Percentiles rank a stretch among this genome's conserved stretches.
Conservation (phyloP, 2,888 invertebrate genomes). For the Euphydryas editha region DNA sequence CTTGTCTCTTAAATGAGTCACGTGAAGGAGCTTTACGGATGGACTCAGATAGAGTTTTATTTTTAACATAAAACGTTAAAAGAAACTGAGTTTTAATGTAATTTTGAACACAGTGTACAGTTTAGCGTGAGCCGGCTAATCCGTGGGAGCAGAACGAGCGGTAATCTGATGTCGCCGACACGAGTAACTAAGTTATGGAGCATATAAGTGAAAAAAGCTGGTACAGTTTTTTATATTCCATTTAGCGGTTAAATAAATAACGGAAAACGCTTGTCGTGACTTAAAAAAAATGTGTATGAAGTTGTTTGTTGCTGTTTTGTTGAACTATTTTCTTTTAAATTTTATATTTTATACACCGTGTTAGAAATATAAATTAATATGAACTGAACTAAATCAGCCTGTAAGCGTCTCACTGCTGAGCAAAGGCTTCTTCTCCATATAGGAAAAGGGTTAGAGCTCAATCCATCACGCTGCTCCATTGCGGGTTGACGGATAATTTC, state of each 20-base stretch:
- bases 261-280: neutral
- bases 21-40: no score
- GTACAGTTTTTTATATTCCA: neutral
- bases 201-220: constrained; percentile 24
- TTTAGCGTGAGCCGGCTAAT: constrained; percentile 11
- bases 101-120: constrained; percentile 4
- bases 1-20: no score
- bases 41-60: no score
- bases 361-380: no score
- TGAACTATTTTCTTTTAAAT: no score
- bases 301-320: neutral
- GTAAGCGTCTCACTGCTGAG: no score
- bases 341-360: neutral
- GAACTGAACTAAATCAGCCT: no score
- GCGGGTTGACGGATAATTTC: no score
- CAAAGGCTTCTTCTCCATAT: no score
- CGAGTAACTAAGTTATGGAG: constrained; percentile 22
- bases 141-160: constrained; percentile 11
- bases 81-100: neutral
- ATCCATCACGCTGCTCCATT: no score
- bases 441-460: no score
- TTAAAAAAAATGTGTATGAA: neutral
- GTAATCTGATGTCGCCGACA: constrained; percentile 26
- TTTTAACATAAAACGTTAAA: no score
- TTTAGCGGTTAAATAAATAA: neutral